Base-by-base conservation (phyloP, 2,113 vertebrate species). In the Platichthys flesus region DNA sequence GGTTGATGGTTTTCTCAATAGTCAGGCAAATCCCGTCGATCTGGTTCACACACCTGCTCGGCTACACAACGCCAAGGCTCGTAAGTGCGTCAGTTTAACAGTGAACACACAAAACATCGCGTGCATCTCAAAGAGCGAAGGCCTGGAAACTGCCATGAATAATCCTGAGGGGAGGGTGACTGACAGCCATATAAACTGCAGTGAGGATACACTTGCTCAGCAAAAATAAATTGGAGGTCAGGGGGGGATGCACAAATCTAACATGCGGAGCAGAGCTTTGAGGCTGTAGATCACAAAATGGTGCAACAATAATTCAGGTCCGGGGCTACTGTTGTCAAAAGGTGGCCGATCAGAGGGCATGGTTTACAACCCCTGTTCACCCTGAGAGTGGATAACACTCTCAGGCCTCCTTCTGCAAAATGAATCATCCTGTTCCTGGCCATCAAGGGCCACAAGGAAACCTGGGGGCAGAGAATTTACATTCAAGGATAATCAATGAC, bases 1-100 rank as follows among this genome's bases (percentile, higher is more conserved):
- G 94, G 90, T 93, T 94, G 74, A 95, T 95, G 80, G 90, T 95
- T 86, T 95, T 95, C 89, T 95, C 95, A 47, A 96, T 94, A 49
- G 94, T 95, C 78, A 92, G 89, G 78, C 95, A 96, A 81, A 95
- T 89, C 4, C 85, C 89, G 2, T 94, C 94, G 3, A 95, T 95
- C 89, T 95, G 93, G 84, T 96, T 96, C 85, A 93, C 89, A 23
- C 94, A 95, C 14, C 94, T 92, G 88, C 92, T 95, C 1, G 90
- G 90, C 95, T 95, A 56, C 51, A 84, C 9, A 55, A 67, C 9
- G 82, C 64, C 75, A 47, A 81, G n/a, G 16, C 23, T 60, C 52
- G 7, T 70, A 1, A 77, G n/a, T 8, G 13, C 12, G 5, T 56
- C 55, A 0, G 5, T 66, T 69, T 49, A 20, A 51, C 5, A 65